Percentiles rank a stretch among this genome's conserved stretches.
Conservation (phyloP, 2,113 vertebrate species). For the Pelodiscus sinensis region DNA sequence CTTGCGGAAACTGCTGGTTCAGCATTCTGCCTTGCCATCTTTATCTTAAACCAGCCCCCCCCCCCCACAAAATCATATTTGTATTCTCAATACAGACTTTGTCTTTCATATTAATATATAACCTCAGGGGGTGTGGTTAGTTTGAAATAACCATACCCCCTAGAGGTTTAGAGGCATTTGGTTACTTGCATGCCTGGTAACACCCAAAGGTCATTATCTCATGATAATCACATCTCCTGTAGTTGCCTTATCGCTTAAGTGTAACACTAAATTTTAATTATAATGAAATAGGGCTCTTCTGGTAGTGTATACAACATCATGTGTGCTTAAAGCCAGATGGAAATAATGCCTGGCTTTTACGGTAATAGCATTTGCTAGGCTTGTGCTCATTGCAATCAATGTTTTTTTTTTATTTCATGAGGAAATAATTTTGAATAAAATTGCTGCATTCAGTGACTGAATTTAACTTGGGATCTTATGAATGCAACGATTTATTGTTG, state of each 20-base stretch:
- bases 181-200: constrained; percentile 78
- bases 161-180: constrained; percentile 80
- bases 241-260: constrained; percentile 84
- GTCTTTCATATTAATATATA: constrained; percentile 65
- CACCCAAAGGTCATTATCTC: constrained; percentile 86
- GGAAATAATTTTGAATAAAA: constrained; percentile 47
- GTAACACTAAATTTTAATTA: constrained; percentile 88
- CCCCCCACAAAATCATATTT: constrained; percentile 71
- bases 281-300: constrained; percentile 85
- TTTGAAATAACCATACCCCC: constrained; percentile 76
- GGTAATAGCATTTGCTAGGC: constrained; percentile 68
- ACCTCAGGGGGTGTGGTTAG: constrained; percentile 69
- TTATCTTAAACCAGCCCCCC: constrained; percentile 60
- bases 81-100: constrained; percentile 70
- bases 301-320: constrained; percentile 82
- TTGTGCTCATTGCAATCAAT: constrained; percentile 70
- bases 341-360: constrained; percentile 80
- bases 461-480: constrained; percentile 11
- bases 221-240: constrained; percentile 85
- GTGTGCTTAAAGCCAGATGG: constrained; percentile 82
- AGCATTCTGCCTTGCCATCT: constrained; percentile 69
- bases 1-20: constrained; percentile 71
- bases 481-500: not conserved
- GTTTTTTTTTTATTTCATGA: constrained; percentile 58
- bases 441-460: not conserved